Conservation (phyloP, 2,888 invertebrate species). For the Nomada goodeniana region DNA sequence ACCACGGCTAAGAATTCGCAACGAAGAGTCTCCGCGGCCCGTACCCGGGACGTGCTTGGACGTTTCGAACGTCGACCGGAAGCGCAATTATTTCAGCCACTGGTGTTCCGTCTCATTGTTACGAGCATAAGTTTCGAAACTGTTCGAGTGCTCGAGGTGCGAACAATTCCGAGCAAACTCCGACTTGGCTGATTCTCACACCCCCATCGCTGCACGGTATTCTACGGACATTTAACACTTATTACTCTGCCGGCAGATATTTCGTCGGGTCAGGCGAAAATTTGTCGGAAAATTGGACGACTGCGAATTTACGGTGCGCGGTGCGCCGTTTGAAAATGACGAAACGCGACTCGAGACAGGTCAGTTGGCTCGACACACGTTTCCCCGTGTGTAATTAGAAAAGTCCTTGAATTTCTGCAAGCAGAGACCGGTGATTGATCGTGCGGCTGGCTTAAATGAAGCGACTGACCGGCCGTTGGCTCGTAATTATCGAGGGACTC, state of each 20-base stretch:
- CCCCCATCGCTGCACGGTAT: background rate
- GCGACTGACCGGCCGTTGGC: constrained; percentile 53
- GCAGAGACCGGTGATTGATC: constrained; percentile 55
- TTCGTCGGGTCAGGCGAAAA: background rate
- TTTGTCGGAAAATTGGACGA: constrained; percentile 14
- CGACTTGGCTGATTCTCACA: constrained; percentile 2
- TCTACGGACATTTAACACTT: constrained; percentile 33
- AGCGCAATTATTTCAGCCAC: constrained; percentile 27
- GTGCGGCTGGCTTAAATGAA: constrained; percentile 58
- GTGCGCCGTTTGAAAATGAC: constrained; percentile 20
- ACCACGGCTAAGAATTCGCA: background rate
- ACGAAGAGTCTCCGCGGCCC: background rate
- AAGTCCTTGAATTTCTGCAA: constrained; percentile 52
- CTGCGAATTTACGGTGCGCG: background rate
- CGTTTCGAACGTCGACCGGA: constrained; percentile 12
- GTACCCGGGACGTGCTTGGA: background rate
- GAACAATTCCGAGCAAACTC: constrained; percentile 22
- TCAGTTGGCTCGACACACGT: background rate
- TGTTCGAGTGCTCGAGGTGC: constrained; percentile 11
- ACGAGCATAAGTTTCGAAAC: constrained; percentile 26
- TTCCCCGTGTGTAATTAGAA: constrained; percentile 42
- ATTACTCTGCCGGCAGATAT: background rate
- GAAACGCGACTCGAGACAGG: background rate
- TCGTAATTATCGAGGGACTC: constrained; percentile 70
- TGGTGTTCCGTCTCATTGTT: constrained; percentile 18